Evolutionary conservation across 2,797 vertebrate genomes (phyloP).

Genomic region (Sebastes ruberrimus): DNA sequence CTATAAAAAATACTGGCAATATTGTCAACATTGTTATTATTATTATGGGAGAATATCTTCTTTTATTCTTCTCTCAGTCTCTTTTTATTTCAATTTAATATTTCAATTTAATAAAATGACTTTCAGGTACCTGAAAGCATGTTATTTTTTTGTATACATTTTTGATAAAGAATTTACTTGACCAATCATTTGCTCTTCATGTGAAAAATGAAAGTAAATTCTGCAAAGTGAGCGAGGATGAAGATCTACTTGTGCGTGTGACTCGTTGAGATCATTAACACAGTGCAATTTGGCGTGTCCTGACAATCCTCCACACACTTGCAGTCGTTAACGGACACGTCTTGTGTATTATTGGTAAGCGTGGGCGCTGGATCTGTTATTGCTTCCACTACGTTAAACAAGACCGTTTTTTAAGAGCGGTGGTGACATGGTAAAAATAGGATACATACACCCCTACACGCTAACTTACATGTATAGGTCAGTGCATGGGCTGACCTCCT

Average conservation of each 20-base stretch:
- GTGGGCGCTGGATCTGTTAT: neutral
- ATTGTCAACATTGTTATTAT: neutral
- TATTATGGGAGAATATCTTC: neutral
- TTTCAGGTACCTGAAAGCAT: neutral
- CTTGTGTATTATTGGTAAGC: neutral
- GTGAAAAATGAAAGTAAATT: neutral
- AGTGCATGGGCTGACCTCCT: conserved; percentile 6
- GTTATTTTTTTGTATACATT: neutral
- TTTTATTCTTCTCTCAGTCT: neutral
- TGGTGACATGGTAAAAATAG: conserved; percentile 25
- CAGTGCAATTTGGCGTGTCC: neutral
- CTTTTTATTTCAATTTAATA: neutral
- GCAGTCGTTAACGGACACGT: neutral
- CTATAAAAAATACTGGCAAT: neutral
- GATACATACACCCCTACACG: neutral
- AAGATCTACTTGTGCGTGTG: neutral
- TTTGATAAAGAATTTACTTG: neutral
- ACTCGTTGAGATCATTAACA: neutral
- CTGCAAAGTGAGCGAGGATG: neutral
- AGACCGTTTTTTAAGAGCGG: neutral
- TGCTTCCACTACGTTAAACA: conserved; percentile 1
- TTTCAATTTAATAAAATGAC: neutral
- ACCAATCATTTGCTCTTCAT: neutral
- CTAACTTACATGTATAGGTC: conserved; percentile 30
- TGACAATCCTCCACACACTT: neutral